Evolutionary conservation across 2,113 vertebrate species (phyloP), one percentile per base, ranked within the genome.

Genomic region (Eclectus roratus): DNA sequence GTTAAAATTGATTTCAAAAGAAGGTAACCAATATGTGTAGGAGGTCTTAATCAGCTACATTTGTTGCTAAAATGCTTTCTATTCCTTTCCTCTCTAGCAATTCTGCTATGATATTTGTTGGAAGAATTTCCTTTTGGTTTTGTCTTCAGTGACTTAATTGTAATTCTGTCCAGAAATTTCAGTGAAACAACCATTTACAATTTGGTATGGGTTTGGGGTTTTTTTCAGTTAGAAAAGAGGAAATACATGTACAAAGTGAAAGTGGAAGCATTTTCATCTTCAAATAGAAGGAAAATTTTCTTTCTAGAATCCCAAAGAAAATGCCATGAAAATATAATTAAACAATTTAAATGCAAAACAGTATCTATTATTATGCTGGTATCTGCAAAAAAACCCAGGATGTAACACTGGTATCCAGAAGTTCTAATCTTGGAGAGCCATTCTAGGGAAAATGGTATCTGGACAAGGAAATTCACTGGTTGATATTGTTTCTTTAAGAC

Each of bases 1-100:
- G 23, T 71, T 80, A 74, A 78, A 80, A 92, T 60, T 73, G 11
- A 71, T 89, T 96, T 88, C 23, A 90, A 92, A 92, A 76, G 76
- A 85, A 68, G 33, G 13, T 84, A 84, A 66, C 18, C 9, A 60
- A 3, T 55, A 63, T 46, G 50, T 73, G 72, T 88, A 91, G 80
- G 80, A 81, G 50, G 25, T 74, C n/a, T 88, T 88, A 2, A 41
- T 78, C 56, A 82, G 49, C 76, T 74, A 35, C 43, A 35, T 63
- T 92, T 94, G n/a, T 78, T 86, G 41, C 44, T 91, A 72, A 95
- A 65, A 76, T 72, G 20, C 19, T 66, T 85, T 19, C 8, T 80
- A 17, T 44, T 70, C 13, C 37, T 65, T 88, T 90, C 24, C 9
- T 53, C 41, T 80, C 66, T 83, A 72, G 24, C 1, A 1, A 50